Evolutionary conservation across 1,140 invertebrate genomes (phyloP).

Genomic region (Neodiprion fabricii): DNA sequence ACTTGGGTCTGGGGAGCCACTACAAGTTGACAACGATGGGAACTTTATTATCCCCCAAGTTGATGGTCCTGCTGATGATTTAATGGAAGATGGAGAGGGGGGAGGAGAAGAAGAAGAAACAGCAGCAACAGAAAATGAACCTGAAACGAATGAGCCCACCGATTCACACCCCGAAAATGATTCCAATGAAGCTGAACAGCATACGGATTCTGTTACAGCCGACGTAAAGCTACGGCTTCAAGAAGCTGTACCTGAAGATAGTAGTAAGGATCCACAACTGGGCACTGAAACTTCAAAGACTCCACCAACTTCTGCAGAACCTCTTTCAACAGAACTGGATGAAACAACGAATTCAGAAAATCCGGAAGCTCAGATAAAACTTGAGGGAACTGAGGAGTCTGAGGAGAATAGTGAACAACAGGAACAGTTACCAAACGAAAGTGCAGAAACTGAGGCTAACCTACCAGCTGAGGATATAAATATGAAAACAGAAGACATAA

Average conservation of each 20-base stretch:
- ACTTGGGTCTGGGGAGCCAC: constrained; percentile 46
- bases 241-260: not conserved
- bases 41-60: constrained; percentile 59
- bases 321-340: not conserved
- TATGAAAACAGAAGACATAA: not conserved
- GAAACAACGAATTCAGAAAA: not conserved
- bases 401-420: constrained; percentile 8
- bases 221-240: not conserved
- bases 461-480: not conserved
- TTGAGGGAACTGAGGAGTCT: not conserved
- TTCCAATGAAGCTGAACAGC: not conserved
- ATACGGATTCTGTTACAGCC: not conserved
- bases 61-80: constrained; percentile 49
- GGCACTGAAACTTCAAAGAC: not conserved
- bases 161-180: not conserved
- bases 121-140: constrained; percentile 34
- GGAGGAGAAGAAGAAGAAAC: constrained; percentile 27
- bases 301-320: not conserved
- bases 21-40: constrained; percentile 57
- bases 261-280: too few relatives aligned
- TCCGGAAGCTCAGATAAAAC: not conserved
- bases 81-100: constrained; percentile 48
- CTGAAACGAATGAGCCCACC: constrained; percentile 24
- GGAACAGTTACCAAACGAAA: constrained; percentile 14
- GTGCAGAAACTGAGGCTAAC: constrained; percentile 2